Evolutionary conservation across 2,888 invertebrate genomes (phyloP).

Genomic region (Cantharis nigra): DNA sequence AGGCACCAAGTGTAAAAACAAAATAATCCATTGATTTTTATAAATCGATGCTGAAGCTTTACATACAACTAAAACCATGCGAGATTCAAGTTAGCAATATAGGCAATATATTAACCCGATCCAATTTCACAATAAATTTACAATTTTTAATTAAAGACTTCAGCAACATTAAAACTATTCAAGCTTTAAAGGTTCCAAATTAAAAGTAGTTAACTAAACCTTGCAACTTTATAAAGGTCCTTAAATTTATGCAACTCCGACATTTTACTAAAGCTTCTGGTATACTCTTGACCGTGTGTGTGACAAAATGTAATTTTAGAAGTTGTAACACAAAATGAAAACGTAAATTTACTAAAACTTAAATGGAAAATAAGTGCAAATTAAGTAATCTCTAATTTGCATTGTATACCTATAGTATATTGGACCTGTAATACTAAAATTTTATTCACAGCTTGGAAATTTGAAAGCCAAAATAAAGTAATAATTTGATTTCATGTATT

Average conservation of each 20-base stretch:
- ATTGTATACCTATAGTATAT: too few species aligned
- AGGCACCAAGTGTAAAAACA: neutral
- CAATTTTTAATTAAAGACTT: neutral
- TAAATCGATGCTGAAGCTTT: neutral
- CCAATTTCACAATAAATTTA: neutral
- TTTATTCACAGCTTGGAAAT: too few species aligned
- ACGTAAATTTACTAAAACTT: neutral
- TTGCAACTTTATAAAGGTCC: neutral
- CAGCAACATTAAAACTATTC: neutral
- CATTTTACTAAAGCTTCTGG: neutral
- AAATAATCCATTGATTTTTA: neutral
- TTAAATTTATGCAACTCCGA: neutral
- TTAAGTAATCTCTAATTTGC: too few species aligned
- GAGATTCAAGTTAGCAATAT: neutral
- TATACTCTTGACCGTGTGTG: neutral
- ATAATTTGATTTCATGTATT: too few species aligned
- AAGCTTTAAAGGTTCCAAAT: neutral
- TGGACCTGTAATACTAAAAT: too few species aligned
- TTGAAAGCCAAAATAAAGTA: neutral
- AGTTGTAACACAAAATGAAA: neutral
- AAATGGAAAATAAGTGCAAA: too few species aligned
- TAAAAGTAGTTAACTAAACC: neutral
- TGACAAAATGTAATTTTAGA: neutral
- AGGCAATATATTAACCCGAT: neutral
- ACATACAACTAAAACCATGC: neutral